phyloP scores from a whole-genome alignment of 2,113 vertebrate genomes.

The Melanotaenia duboulayi region DNA sequence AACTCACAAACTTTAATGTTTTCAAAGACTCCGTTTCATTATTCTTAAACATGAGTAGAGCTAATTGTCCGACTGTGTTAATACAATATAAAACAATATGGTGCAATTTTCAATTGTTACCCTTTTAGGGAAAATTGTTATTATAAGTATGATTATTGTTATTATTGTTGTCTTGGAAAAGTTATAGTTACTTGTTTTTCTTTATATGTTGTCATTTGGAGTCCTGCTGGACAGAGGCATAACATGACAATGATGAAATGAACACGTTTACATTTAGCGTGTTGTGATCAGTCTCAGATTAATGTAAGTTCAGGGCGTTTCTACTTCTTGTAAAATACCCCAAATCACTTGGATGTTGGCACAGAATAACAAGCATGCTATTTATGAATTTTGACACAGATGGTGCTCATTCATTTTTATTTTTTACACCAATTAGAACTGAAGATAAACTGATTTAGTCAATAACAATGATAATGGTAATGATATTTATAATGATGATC shows the following conservation, averaged over 20 bases:
- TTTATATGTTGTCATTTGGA: conserved; percentile 78
- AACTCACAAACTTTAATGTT: conserved; percentile 11
- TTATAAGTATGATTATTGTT: conserved; percentile 85
- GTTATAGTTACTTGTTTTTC: conserved; percentile 43
- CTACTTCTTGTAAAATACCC: conserved; percentile 19
- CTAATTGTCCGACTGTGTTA: conserved; percentile 16
- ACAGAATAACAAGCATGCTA: conserved; percentile 62
- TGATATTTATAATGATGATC: conserved; percentile 84
- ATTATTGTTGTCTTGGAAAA: conserved; percentile 79
- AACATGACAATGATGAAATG: conserved; percentile 75
- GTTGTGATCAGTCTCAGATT: conserved; percentile 56
- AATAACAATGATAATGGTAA: conserved; percentile 83
- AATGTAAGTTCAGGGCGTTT: conserved; percentile 30
- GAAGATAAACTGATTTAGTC: conserved; percentile 55
- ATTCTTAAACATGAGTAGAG: conserved; percentile 20
- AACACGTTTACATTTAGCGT: conserved; percentile 63
- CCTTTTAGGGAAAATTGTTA: conserved; percentile 71
- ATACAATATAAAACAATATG: conserved; percentile 70
- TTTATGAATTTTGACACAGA: conserved; percentile 74
- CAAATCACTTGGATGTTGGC: conserved; percentile 40
- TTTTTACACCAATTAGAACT: conserved; percentile 64
- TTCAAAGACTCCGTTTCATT: conserved; percentile 40
- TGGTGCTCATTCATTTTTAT: conserved; percentile 71
- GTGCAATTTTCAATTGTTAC: conserved; percentile 74
- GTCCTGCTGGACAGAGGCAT: conserved; percentile 87